These are phyloP conservation scores for Phragmatobia fuliginosa DNA, from an alignment of 2,888 invertebrate species.

Conservation along the genomic window DNA sequence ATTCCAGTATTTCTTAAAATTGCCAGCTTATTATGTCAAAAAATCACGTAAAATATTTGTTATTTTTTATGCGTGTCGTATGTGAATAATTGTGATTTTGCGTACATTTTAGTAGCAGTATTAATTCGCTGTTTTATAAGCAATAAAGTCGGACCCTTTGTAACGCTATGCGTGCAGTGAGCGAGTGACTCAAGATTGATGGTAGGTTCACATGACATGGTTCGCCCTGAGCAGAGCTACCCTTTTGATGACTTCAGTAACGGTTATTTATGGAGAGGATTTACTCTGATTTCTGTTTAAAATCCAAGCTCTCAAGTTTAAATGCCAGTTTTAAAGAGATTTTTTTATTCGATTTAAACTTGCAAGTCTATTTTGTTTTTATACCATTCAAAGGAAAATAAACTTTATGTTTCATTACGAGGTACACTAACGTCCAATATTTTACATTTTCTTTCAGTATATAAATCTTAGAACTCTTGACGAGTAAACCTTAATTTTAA, in stretches of 20 bases:
- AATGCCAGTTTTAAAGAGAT: conserved; percentile 67
- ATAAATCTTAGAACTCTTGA: not conserved
- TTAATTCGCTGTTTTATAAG: conserved; percentile 52
- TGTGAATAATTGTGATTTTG: conserved; percentile 49
- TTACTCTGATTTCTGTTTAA: conserved; percentile 72
- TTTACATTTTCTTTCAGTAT: not conserved
- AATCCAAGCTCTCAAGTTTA: conserved; percentile 68
- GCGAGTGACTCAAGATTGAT: conserved; percentile 79
- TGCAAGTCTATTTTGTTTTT: not conserved
- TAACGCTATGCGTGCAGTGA: conserved; percentile 70
- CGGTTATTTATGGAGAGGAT: conserved; percentile 81
- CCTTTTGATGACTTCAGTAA: conserved; percentile 86
- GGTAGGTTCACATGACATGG: conserved; percentile 83
- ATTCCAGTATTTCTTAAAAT: conserved; percentile 40
- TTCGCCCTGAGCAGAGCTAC: conserved; percentile 77
- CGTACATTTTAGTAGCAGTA: conserved; percentile 44
- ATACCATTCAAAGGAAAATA: no score
- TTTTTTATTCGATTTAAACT: conserved; percentile 50
- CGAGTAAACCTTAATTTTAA: not conserved
- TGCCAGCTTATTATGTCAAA: conserved; percentile 41
- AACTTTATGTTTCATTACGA: not conserved
- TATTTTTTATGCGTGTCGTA: conserved; percentile 42
- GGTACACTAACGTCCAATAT: not conserved
- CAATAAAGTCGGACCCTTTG: conserved; percentile 46
- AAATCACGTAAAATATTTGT: conserved; percentile 44